These are phyloP conservation scores for Scopus umbretta DNA, from an alignment of 2,113 vertebrate species.

Conservation along the genomic window DNA sequence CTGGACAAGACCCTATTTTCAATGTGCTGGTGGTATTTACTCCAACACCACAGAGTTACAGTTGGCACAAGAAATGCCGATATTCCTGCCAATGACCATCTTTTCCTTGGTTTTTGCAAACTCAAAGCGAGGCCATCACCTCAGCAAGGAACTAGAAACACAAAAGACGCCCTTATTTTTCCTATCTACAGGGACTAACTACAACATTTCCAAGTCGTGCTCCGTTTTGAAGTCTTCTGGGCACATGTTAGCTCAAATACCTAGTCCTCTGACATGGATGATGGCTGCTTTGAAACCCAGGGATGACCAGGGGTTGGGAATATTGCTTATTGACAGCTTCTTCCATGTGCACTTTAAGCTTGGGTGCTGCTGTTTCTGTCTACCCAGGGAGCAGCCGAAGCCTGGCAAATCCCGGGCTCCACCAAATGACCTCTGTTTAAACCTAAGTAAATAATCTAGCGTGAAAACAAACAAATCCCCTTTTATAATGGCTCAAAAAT, in stretches of 20 bases:
- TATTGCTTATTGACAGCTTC: not conserved
- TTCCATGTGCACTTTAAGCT: not conserved
- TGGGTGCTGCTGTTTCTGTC: not conserved
- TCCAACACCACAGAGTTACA: fast-evolving
- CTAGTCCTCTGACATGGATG: fast-evolving
- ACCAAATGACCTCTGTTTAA: constrained; percentile 18
- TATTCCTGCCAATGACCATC: not conserved
- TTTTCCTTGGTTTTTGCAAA: not conserved
- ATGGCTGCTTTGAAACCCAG: not conserved
- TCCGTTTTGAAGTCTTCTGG: not conserved
- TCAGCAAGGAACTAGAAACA: not conserved
- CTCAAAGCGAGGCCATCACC: fast-evolving
- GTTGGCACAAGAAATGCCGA: fast-evolving
- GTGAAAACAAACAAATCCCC: constrained; percentile 9
- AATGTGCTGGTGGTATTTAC: fast-evolving
- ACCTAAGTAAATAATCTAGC: not conserved
- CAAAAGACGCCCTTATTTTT: not conserved
- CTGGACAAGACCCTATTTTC: not conserved
- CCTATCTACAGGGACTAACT: too few relatives aligned
- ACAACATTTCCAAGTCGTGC: fast-evolving
- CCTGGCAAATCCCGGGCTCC: not conserved
- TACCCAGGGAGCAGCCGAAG: not conserved
- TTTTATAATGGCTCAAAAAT: constrained; percentile 27
- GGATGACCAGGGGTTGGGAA: not conserved
- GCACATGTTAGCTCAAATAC: not conserved